Conservation (phyloP, 2,888 invertebrate genomes). For the Meloe dianella region DNA sequence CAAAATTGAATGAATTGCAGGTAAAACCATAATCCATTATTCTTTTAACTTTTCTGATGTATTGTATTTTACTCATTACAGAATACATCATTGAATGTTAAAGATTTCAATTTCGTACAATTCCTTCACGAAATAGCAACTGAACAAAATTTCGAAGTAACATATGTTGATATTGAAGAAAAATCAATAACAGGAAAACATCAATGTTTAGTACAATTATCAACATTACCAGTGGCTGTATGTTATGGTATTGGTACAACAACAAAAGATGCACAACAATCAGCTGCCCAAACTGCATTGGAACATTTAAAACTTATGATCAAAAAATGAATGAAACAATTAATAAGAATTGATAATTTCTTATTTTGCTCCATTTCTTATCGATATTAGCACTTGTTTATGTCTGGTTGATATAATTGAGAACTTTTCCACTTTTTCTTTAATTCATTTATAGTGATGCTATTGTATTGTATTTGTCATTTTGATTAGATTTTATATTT, state of each 20-base stretch:
- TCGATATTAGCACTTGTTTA: too few species aligned
- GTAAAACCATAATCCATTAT: too few species aligned
- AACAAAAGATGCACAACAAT: constrained; percentile 83
- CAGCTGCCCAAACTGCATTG: constrained; percentile 89
- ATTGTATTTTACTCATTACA: constrained; percentile 55
- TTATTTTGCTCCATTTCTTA: too few species aligned
- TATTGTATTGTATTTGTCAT: too few species aligned
- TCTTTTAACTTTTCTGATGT: constrained; percentile 36
- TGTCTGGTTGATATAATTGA: too few species aligned
- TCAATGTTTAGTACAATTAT: constrained; percentile 92
- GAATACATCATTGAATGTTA: constrained; percentile 76
- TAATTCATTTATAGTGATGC: too few species aligned
- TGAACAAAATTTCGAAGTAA: constrained; percentile 92
- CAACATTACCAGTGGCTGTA: constrained; percentile 91
- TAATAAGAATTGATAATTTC: too few species aligned
- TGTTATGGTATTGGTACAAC: constrained; percentile 86
- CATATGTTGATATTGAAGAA: constrained; percentile 94
- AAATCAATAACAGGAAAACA: constrained; percentile 78
- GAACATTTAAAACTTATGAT: constrained; percentile 96
- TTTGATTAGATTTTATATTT: too few species aligned
- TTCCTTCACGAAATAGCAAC: constrained; percentile 88
- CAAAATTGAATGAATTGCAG: constrained; percentile 86
- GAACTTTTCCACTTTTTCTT: too few species aligned
- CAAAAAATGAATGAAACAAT: constrained; percentile 86
- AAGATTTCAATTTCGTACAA: constrained; percentile 83